These are phyloP conservation scores for Lordiphosa mommai DNA, from an alignment of 1,140 invertebrate species.

Conservation along the genomic window DNA sequence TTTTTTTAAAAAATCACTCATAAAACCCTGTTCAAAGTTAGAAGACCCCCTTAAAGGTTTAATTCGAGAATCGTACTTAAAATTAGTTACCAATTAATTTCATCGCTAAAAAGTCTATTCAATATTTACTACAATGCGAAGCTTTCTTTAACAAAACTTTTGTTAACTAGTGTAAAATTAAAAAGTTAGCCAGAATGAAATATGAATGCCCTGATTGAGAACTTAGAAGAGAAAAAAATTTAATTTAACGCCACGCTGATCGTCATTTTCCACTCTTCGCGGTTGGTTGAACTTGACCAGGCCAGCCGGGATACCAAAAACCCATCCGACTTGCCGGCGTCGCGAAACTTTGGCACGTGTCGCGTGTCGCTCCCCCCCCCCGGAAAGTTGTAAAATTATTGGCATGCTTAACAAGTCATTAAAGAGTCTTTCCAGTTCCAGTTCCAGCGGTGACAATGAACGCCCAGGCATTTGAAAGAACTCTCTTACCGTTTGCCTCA, in stretches of 20 bases:
- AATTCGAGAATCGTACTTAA: no score
- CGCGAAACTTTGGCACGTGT: conserved; percentile 69
- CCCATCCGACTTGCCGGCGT: conserved; percentile 26
- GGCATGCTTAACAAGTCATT: conserved; percentile 75
- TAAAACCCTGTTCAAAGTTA: no score
- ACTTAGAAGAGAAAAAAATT: conserved; percentile 39
- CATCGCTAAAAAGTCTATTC: no score
- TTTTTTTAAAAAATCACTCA: no score
- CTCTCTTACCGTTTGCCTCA: conserved; percentile 39
- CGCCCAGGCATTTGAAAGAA: conserved; percentile 47
- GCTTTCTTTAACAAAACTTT: no score
- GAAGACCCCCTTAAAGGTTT: no score
- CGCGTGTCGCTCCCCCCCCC: conserved; percentile 22
- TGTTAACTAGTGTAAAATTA: conserved; percentile 21
- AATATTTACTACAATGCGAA: no score
- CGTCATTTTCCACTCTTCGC: conserved; percentile 13
- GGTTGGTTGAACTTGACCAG: conserved; percentile 62
- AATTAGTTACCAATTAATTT: no score
- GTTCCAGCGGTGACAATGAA: conserved; percentile 34
- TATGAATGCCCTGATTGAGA: conserved; percentile 49
- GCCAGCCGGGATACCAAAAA: neutral
- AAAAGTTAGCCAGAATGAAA: conserved; percentile 39
- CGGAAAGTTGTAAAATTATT: conserved; percentile 73
- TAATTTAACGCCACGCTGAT: conserved; percentile 79
- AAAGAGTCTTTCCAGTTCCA: conserved; percentile 24